Percentiles rank a stretch among this genome's conserved stretches.
Evolutionary conservation across 2,888 invertebrate species (phyloP).

Genomic region (Abscondita cerata): DNA sequence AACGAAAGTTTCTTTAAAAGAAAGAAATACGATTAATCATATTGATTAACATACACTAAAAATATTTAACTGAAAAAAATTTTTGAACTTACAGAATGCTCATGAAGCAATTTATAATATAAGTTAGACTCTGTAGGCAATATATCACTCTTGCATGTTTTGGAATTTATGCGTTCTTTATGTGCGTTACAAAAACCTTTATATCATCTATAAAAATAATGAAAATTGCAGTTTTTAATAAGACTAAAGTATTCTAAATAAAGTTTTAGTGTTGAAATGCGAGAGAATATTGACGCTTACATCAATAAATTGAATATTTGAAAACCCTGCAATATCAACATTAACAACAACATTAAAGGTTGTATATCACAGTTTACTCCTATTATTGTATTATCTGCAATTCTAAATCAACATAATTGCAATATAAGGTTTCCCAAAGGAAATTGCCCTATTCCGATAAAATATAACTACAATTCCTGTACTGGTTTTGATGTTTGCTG

Average conservation of each 20-base stretch:
- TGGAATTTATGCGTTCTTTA: neutral
- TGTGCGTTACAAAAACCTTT: too few relatives aligned
- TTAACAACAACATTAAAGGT: constrained; percentile 1
- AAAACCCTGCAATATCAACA: too few relatives aligned
- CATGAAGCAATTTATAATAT: neutral
- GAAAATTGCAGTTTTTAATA: too few relatives aligned
- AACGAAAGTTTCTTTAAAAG: neutral
- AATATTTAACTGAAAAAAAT: constrained; percentile 5
- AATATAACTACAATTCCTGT: neutral
- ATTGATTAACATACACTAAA: constrained; percentile 4
- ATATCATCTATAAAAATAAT: too few relatives aligned
- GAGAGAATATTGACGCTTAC: too few relatives aligned
- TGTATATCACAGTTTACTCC: constrained; percentile 2
- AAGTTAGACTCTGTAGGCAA: constrained; percentile 11
- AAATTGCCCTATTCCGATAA: constrained; percentile 1
- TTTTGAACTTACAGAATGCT: constrained; percentile 5
- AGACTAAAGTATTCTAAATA: too few relatives aligned
- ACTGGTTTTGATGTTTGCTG: neutral
- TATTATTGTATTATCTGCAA: constrained; percentile 11
- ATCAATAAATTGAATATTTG: too few relatives aligned
- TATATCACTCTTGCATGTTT: constrained; percentile 30
- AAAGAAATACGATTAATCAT: neutral
- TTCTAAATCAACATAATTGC: constrained; percentile 9
- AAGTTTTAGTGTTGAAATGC: too few relatives aligned
- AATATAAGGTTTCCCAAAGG: constrained; percentile 2